phyloP scores from a whole-genome alignment of 2,888 invertebrate genomes.

The Synanthedon andrenaeformis region DNA sequence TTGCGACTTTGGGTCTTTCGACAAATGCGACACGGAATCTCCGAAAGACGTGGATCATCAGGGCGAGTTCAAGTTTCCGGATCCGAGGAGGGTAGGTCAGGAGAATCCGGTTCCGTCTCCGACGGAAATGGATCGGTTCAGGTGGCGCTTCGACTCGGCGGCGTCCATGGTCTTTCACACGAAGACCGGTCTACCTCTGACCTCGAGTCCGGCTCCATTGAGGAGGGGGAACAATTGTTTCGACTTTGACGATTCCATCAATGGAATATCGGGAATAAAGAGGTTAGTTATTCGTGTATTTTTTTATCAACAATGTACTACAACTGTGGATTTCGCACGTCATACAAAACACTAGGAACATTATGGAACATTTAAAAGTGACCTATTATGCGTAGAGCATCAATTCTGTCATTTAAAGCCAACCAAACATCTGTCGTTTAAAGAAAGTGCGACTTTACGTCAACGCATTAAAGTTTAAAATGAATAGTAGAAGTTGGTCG shows the following conservation, averaged over 20 bases:
- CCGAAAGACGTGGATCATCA: conserved; percentile 24
- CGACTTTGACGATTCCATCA: conserved; percentile 85
- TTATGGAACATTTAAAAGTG: too few relatives aligned
- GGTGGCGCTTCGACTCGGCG: conserved; percentile 81
- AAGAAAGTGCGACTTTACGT: too few relatives aligned
- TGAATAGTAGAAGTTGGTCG: too few relatives aligned
- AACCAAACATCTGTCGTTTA: too few relatives aligned
- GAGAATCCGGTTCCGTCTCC: conserved; percentile 74
- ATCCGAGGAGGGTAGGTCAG: conserved; percentile 17
- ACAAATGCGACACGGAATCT: conserved; percentile 34
- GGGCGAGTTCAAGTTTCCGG: conserved; percentile 35
- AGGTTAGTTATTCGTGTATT: conserved; percentile 67
- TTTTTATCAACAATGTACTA: not conserved
- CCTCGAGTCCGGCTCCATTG: conserved; percentile 88
- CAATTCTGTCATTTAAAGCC: too few relatives aligned
- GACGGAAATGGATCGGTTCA: conserved; percentile 78
- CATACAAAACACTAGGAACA: too few relatives aligned
- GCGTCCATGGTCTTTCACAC: conserved; percentile 87
- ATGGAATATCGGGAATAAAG: conserved; percentile 83
- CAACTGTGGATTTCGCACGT: too few relatives aligned
- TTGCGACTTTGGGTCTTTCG: conserved; percentile 57
- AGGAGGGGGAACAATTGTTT: conserved; percentile 82
- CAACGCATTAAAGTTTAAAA: too few relatives aligned
- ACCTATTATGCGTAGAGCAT: too few relatives aligned
- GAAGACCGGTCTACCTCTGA: conserved; percentile 83